A percentile compares a stretch with the other conserved stretches of the same genome.
phyloP scores from a whole-genome alignment of 2,888 invertebrate species.

The Laothoe populi region DNA sequence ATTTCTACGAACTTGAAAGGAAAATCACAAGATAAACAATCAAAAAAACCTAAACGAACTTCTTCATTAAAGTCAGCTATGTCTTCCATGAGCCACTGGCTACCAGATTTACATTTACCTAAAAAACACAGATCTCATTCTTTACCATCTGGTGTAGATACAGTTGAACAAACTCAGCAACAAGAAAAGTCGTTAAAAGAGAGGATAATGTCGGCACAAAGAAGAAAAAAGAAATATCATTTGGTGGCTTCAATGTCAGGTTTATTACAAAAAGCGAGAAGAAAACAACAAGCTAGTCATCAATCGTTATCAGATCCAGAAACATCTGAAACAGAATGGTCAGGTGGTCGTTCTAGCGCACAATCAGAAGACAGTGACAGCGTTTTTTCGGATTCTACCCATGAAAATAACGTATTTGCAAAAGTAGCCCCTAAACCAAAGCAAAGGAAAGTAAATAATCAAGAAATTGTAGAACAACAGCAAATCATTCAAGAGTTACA shows the following conservation, averaged over 20 bases:
- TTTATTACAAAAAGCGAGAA: constrained; percentile 92
- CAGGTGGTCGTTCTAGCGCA: constrained; percentile 86
- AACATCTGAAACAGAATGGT: constrained; percentile 90
- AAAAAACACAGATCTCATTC: constrained; percentile 93
- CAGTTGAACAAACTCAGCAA: constrained; percentile 75
- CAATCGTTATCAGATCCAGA: constrained; percentile 91
- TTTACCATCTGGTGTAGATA: constrained; percentile 89
- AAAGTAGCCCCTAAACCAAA: constrained; percentile 83
- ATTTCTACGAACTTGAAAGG: constrained; percentile 88
- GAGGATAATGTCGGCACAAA: constrained; percentile 75
- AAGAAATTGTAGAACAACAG: constrained; percentile 80
- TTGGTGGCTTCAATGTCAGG: constrained; percentile 94
- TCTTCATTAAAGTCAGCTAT: constrained; percentile 92
- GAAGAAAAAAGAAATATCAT: constrained; percentile 91
- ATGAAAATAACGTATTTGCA: constrained; percentile 86
- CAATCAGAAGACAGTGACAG: constrained; percentile 91
- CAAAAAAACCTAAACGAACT: constrained; percentile 88
- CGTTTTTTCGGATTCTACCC: constrained; percentile 88
- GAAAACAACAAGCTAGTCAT: constrained; percentile 85
- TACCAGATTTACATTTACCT: constrained; percentile 91
- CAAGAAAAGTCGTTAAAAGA: constrained; percentile 79
- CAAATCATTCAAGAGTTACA: constrained; percentile 79
- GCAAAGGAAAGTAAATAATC: constrained; percentile 76
- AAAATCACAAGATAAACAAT: constrained; percentile 80
- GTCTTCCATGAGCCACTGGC: constrained; percentile 91